Base-by-base conservation (phyloP, 2,888 invertebrate species). In the Trachelus stipa region DNA sequence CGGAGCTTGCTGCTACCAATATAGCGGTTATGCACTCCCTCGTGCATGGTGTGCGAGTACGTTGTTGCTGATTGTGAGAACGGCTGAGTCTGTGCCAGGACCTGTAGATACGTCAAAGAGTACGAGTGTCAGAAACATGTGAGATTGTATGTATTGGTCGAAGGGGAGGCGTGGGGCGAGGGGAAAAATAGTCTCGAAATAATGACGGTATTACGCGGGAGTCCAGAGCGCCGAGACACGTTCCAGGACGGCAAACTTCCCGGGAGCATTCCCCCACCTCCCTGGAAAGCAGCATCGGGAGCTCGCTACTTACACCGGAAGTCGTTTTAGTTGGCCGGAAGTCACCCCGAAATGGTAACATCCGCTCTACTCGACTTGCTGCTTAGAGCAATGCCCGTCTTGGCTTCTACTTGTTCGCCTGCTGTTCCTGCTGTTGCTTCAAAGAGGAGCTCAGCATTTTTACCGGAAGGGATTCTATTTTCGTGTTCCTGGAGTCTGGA, bases 321-420 rank as follows among this genome's bases (percentile, higher is more conserved):
- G 83, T 83, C 80, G 81, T 84, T 84, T 79, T 81, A 82, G 73
- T 75, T 74, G 79, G 74, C 78, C 84, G 83, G 84, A 84, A 84
- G 81, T 84, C 73, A 80, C 79, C 84, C 83, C 81, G 81, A 83
- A 84, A 84, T 84, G 84, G 84, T 81, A 84, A 84, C 83, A 81
- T 82, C 83, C 82, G 82, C 76, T 80, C 76, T 79, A 68, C 68
- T n/a, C 76, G 34, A 12, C 23, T 76, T 23, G 34, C 74, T 56
- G 30, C 73, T 33, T 34, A 74, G 77, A 74, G 74, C 69, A 31
- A 34, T 68, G 35, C 40, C 23, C 73, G 37, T 56, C 76, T 76
- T 78, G 76, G 68, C 76, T 69, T 68, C 74, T 77, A 40, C 76
- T 74, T 35, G 34, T 73, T 73, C 73, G 35, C 34, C 69, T 34